Base-by-base conservation (phyloP, 2,113 vertebrate genomes). In the Corapipo altera region DNA sequence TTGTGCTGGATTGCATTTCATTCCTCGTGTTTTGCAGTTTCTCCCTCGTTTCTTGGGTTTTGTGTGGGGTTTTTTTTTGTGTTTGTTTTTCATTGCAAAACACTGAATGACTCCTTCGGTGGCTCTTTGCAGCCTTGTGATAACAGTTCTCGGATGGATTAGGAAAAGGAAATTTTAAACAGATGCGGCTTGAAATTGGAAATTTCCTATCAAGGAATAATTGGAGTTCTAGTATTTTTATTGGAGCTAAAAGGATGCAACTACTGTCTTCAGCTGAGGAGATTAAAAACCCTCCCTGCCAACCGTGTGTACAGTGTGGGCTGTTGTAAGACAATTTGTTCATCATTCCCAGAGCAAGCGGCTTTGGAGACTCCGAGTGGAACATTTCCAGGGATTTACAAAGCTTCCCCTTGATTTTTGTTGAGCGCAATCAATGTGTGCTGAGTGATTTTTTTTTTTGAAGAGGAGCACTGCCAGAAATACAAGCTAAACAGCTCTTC, bases 301-400 rank as follows among this genome's bases (percentile, higher is more conserved):
- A 95, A 85, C 78, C 4, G 2, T 86, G 77, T 9, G 13, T 59
- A 64, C 64, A 51, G 46, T 15, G 33, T 83, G 73, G 48, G 55
- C 69, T 80, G 74, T 82, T 76, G 28, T 73, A 86, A 92, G 79
- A 81, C 86, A 92, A 86, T 90, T 94, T 93, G 67, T 86, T 93
- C 88, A 71, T 93, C 74, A 20, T 77, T 74, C 30, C 37, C 72
- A 67, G 83, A 93, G 85, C 85, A 79, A 52, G 58, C 0, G 0
- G 67, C 82, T 88, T 97, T 89, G 92, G 80, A 87, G 93, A 93
- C 77, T 48, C 48, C 48, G 48, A 95, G 26, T 48, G 52, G 52
- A 92, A 48, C 27, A 20, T 72, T 95, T 96, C 74, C 91, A 89
- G 84, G 73, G 52, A 78, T 92, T 91, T 91, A 64, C 73, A 81